A percentile compares a stretch with the other conserved stretches of the same genome.
phyloP scores from a whole-genome alignment of 2,113 vertebrate genomes.

The Rhynchomys soricoides region DNA sequence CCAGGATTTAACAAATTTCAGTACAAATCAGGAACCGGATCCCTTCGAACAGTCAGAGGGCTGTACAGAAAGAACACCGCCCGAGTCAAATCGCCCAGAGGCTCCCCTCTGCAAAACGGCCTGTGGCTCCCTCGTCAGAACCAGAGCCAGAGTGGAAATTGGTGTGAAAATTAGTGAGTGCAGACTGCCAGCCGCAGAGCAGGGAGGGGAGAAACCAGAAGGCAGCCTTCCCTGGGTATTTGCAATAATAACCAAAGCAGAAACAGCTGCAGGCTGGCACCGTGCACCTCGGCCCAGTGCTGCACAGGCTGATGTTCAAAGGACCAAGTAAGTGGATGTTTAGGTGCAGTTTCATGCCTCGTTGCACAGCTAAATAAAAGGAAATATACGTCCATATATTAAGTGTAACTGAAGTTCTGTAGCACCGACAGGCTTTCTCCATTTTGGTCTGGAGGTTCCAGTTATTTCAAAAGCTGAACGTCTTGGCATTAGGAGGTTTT shows the following conservation, averaged over 20 bases:
- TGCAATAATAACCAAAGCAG: constrained; percentile 62
- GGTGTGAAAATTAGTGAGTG: constrained; percentile 69
- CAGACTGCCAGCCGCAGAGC: neutral
- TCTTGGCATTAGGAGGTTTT: constrained; percentile 6
- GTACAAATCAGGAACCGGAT: constrained; percentile 58
- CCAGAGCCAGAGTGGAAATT: constrained; percentile 61
- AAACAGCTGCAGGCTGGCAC: constrained; percentile 59
- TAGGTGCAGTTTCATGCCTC: constrained; percentile 73
- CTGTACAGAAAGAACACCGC: neutral
- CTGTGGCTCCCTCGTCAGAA: constrained; percentile 49
- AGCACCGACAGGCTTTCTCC: neutral
- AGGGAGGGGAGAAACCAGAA: neutral
- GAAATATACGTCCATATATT: constrained; percentile 41
- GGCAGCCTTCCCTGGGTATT: constrained; percentile 55
- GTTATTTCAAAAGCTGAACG: constrained; percentile 10
- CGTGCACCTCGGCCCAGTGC: neutral
- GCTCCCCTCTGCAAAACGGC: constrained; percentile 41
- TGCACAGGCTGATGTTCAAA: constrained; percentile 42
- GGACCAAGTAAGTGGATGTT: constrained; percentile 47
- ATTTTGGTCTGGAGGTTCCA: neutral
- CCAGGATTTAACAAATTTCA: constrained; percentile 71
- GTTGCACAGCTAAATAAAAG: constrained; percentile 68
- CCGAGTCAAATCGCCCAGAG: constrained; percentile 65
- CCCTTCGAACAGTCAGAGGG: constrained; percentile 52
- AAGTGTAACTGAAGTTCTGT: constrained; percentile 47